A percentile compares a stretch with the other conserved stretches of the same genome.
These are phyloP conservation scores for Fukomys damarensis DNA, from an alignment of 2,113 vertebrate genomes.

Conservation along the genomic window DNA sequence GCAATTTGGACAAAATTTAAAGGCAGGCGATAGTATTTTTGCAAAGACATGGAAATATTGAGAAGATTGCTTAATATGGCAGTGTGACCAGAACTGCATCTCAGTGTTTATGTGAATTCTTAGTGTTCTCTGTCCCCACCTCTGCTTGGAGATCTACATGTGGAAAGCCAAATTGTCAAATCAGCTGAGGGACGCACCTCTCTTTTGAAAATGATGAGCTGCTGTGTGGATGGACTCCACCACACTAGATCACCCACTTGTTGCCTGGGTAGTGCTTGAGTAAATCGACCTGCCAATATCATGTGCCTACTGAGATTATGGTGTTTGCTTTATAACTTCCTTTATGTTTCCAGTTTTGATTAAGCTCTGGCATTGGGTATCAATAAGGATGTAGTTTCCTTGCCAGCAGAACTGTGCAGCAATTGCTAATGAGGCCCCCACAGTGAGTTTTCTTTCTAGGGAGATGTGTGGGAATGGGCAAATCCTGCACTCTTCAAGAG, in stretches of 20 bases:
- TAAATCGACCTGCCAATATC: conserved; percentile 40
- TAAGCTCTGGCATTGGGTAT: conserved; percentile 55
- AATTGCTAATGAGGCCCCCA: conserved; percentile 65
- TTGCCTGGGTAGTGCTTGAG: not conserved
- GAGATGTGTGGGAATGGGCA: conserved; percentile 44
- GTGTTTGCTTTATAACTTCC: conserved; percentile 53
- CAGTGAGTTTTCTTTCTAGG: conserved; percentile 54
- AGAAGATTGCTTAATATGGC: not conserved
- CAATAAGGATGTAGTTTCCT: conserved; percentile 63
- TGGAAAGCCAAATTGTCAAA: not conserved
- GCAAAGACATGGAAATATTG: not conserved
- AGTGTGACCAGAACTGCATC: not conserved
- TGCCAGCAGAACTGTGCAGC: conserved; percentile 55
- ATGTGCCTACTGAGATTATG: conserved; percentile 34
- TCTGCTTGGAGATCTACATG: not conserved
- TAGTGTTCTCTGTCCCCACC: not conserved
- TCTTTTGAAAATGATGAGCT: not conserved
- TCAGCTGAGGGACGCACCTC: not conserved
- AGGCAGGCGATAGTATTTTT: not conserved
- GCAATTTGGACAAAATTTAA: conserved; percentile 42
- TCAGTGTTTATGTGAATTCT: not conserved
- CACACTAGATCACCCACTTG: not conserved
- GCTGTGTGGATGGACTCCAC: not conserved
- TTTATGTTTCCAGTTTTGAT: conserved; percentile 71
- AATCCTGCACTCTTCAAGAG: conserved; percentile 20